Evolutionary conservation across 1,140 invertebrate species (phyloP).

Genomic region (Atta texana): DNA sequence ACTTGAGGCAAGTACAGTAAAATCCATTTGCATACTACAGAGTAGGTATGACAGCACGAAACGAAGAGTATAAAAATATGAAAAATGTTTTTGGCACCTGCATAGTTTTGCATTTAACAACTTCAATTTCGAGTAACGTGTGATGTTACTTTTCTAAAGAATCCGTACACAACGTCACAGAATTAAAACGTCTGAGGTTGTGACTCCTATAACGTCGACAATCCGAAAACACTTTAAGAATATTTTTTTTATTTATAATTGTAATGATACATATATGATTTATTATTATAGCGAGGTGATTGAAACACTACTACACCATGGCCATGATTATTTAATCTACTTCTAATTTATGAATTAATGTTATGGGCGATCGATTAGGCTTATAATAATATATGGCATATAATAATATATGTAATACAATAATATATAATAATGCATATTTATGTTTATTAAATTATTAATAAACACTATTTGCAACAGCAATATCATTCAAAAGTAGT

Average conservation of each 20-base stretch:
- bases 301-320: not conserved
- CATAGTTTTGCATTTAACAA: constrained; percentile 45
- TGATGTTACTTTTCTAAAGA: constrained; percentile 10
- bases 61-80: constrained; percentile 48
- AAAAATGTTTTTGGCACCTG: constrained; percentile 47
- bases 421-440: not conserved
- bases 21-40: constrained; percentile 52
- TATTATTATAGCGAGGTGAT: not conserved
- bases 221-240: not conserved
- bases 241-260: constrained; percentile 6
- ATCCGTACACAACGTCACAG: constrained; percentile 12
- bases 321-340: not conserved
- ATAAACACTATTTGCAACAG: not conserved
- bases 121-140: not conserved
- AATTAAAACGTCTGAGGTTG: constrained; percentile 11
- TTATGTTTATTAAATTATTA: constrained; percentile 16
- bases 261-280: not conserved
- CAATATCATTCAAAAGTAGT: not conserved
- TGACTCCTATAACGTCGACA: not conserved
- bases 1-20: constrained; percentile 21
- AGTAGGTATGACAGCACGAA: constrained; percentile 10
- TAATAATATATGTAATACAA: not conserved
- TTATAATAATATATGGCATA: too few species aligned
- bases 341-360: constrained; percentile 31
- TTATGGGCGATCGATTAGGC: not conserved